Base-by-base conservation (phyloP, 2,888 invertebrate genomes). In the Nysson spinosus region DNA sequence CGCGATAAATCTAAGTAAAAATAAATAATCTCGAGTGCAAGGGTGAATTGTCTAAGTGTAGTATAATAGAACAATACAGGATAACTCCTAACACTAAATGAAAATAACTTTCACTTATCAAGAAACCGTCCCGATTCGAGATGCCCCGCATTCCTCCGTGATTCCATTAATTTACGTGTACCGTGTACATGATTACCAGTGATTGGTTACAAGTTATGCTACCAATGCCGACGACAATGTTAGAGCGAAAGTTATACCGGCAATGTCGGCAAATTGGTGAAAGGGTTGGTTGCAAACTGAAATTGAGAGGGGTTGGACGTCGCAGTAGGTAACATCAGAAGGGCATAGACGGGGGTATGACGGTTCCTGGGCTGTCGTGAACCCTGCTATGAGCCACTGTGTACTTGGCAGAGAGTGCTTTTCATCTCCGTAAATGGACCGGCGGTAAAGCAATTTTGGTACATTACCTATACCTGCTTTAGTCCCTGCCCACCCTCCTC, bases 351-450 rank as follows among this genome's bases (percentile, higher is more conserved):
- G 64, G 64, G n/a, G 62, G 62, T 62, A 65, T 56, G 77, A 72
- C 75, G 78, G 74, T 81, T 77, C n/a, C 79, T 76, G 78, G 78
- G 69, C 66, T 74, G 70, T 69, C 70, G 72, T 72, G 69, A 74
- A 72, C 74, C 76, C 72, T 66, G 70, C 65, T 67, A 75, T 66
- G 75, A 77, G 76, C 77, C 78, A 79, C 79, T 75, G 81, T 83
- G 82, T 83, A 83, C 83, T 84, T 84, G 83, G 82, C 83, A 83
- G 79, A 83, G 82, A 83, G 84, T 84, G 84, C 84, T 85, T 85
- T 85, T 84, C 84, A 84, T 84, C 83, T 84, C 77, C 78, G 83
- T 84, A 84, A 84, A 84, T 84, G 84, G 84, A 83, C 83, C 83
- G 83, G 78, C 80, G 80, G 83, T 84, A 84, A 84, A 85, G 84